Evolutionary conservation across 2,113 vertebrate species (phyloP), one percentile per base, ranked within the genome.

Genomic region (Pomatostomus ruficeps): DNA sequence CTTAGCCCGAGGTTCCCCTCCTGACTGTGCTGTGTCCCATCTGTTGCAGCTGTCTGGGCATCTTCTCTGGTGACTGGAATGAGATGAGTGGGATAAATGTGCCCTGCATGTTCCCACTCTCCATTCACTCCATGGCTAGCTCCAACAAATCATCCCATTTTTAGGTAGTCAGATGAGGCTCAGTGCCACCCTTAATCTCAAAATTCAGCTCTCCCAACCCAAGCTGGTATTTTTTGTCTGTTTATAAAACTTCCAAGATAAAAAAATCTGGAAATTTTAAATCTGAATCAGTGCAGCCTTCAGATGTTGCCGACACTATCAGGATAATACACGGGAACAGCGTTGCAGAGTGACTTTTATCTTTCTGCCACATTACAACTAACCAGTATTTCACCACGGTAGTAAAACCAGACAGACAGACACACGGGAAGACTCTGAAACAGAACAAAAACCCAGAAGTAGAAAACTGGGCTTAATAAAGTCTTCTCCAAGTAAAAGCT

Each of bases 401-500:
- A 88, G 62, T 45, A n/a, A 66, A 96, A 79, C 4, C 63, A 93
- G 62, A 61, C 51, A 80, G n/a, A 84, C 49, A 46, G 14, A 52
- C 25, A 22, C 49, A 73, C 6, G 38, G 54, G 26, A 80, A 91
- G 42, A 22, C 33, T 38, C 23, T n/a, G n/a, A 71, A 95, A 87
- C 52, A 88, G 58, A 84, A 33, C 17, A 89, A 74, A 94, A 83
- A 40, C 42, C 10, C 20, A 58, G 3, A 49, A 58, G 85, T 17
- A 89, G 90, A 93, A 91, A 91, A 84, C 83, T 9, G 4, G 49
- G 36, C 23, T 78, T 92, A 78, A 85, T 71, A 89, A 95, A 73
- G 46, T 59, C 33, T 87, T 87, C 73, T 54, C 81, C 35, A 46
- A 59, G 40, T 52, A 59, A 73, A 93, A 93, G 79, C 73, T 88